Evolutionary conservation across 2,113 vertebrate genomes (phyloP), one percentile per base, ranked within the genome.

Genomic region (Antigone vipio): DNA sequence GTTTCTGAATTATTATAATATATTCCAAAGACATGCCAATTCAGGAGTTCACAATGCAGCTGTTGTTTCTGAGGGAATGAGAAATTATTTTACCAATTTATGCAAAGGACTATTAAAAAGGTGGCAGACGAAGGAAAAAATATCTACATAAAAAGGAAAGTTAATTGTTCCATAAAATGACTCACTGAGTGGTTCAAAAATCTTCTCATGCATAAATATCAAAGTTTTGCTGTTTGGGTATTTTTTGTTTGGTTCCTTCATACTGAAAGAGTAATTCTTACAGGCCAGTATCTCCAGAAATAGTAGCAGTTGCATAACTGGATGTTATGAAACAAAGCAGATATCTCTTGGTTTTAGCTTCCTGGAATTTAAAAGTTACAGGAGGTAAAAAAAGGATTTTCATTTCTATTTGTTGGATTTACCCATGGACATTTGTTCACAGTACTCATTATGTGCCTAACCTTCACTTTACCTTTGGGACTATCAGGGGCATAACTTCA

Each of bases 11-110:
- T 94, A 95, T 94, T 97, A 87, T 95, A 97, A 95, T 96, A 82
- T 87, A 97, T 96, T 95, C 96, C 83, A 91, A 92, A 95, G 95
- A 85, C 88, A 90, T 89, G 97, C 94, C 94, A 95, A 96, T 96
- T 96, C 96, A 92, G 95, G 83, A 97, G 91, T 95, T 97, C 95
- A 97, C 97, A 97, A 97, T 95, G 94, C 93, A 96, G 96, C 96
- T 97, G 95, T 96, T 97, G 97, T 97, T 96, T 94, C 96, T 96
- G 83, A 90, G 80, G 92, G 83, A 93, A 94, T 91, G 83, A 92
- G 92, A 95, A 97, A 96, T 96, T 95, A 94, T 96, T 96, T 95
- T 94, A 96, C 79, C 72, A 93, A 84, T 96, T 95, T 97, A 95
- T 97, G 93, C 97, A 93, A 86, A 92, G 62, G 79, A 92, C 92